Percentiles rank a stretch among this genome's conserved stretches.
Conservation (phyloP, 2,797 vertebrate species). For the Denticeps clupeoides region DNA sequence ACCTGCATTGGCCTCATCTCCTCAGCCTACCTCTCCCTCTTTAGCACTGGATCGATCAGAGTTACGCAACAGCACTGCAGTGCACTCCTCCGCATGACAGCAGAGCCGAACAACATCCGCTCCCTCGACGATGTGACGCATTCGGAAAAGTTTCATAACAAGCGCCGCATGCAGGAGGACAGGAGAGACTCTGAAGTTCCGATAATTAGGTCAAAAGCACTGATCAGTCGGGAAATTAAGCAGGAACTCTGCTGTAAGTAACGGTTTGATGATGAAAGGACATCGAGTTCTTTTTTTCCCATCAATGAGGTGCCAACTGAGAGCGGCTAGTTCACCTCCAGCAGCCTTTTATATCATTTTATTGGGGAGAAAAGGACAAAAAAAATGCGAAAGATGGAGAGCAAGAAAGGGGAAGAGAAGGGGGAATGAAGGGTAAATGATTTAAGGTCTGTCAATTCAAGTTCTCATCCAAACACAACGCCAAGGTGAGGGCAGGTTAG, state of each 20-base stretch:
- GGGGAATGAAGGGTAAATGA: not conserved
- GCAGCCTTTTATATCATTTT: too few species aligned
- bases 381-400: constrained; percentile 1
- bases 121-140: constrained; percentile 1
- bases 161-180: too few species aligned
- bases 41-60: constrained; percentile 16
- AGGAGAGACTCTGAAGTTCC: too few species aligned
- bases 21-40: constrained; percentile 1
- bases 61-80: constrained; percentile 46
- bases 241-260: too few species aligned
- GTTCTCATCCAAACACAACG: not conserved
- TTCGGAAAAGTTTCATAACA: too few species aligned
- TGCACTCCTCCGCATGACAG: constrained; percentile 32
- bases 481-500: constrained; percentile 1
- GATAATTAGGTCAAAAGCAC: too few species aligned
- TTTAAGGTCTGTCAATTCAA: constrained; percentile 2
- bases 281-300: too few species aligned
- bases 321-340: too few species aligned
- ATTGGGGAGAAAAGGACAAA: not conserved
- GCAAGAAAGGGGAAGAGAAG: not conserved
- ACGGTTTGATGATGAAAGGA: too few species aligned
- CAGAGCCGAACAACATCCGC: constrained; percentile 17
- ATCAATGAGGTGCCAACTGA: too few species aligned
- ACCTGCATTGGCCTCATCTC: not conserved
- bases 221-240: too few species aligned